Base-by-base conservation (phyloP, 2,797 vertebrate genomes). In the Enteromius argenteus region DNA sequence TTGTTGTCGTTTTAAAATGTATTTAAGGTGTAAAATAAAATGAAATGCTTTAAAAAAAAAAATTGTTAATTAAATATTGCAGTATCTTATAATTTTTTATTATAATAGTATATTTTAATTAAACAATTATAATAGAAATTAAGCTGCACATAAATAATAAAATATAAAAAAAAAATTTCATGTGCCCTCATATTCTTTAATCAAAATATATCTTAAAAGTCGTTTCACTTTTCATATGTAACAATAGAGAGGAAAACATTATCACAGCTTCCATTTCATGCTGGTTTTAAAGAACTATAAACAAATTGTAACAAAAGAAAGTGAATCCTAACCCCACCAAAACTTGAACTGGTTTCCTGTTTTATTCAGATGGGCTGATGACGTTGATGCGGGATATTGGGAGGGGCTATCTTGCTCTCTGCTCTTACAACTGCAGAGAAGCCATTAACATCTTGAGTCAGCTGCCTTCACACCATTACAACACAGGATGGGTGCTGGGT, bases 391-490 rank as follows among this genome's bases (percentile, higher is more conserved):
- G 98, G 91, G 98, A 99, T 85, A 96, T 99, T 90, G 98, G 97
- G 0, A 96, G 97, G 82, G 98, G 97, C 79, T 99, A 99, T 90
- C 94, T 97, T 90, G 97, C 97, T 17, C 92, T 99, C 89, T 99
- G 97, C 83, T 98, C 97, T 0, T 99, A 99, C 92, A 98, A 96
- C 96, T 99, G 98, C 90, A 97, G 96, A 92, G 98, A 99, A 89
- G 98, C 98, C 62, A 97, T 99, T 89, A 95, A 90, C 88, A 97
- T 99, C 88, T 91, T 99, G 88, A 97, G 95, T 87, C 96, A 98
- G 68, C 95, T 99, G 5, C 98, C 98, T 14, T 97, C 97, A 44
- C 98, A 98, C 90, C 98, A 99, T 93, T 99, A 99, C 92, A 98
- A 97, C 94, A 99, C 97, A 0, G 98, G 98, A 88, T 99, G 98